Base-by-base conservation (phyloP, 2,797 vertebrate genomes). In the Sebastes elongatus region DNA sequence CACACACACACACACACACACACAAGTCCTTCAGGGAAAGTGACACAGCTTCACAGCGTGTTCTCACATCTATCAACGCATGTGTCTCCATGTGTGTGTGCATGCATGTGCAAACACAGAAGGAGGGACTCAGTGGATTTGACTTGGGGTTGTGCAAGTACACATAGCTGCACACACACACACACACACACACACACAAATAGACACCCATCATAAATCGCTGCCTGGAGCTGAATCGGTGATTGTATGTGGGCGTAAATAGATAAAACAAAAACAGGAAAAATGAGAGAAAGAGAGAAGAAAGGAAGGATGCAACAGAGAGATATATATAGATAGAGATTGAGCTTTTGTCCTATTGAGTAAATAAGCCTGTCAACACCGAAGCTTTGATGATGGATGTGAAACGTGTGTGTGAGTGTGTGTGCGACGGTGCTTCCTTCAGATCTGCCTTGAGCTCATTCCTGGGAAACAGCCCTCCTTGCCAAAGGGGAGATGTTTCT, bases 331-430 rank as follows among this genome's bases (percentile, higher is more conserved):
- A 85, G 83, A 89, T 20, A 70, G 76, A 78, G 78, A 86, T 7
- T 75, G 81, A 84, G 77, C 82, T 79, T 86, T 89, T 74, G 78
- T 91, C 72, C 74, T 86, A 38, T 89, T 86, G 80, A 84, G 79
- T 88, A 88, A 88, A 93, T 83, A 89, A 80, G 81, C 78, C 86
- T 90, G 90, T 90, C 86, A 88, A 70, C 71, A 30, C 49, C 33
- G 70, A 82, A 52, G 87, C 85, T 90, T 86, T 87, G 87, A 87
- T 85, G 91, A 89, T 87, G 79, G 78, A 87, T 90, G 83, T 59
- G 78, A 59, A 60, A 10, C 5, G 28, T 71, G 49, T 67, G 30
- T 59, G 27, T 27, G 30, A 63, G 23, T 62, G 53, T 71, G 67
- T 78, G 65, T 68, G 66, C 67, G 73, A 61, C 53, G 75, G 23